Evolutionary conservation across 2,888 invertebrate species (phyloP), one percentile per base, ranked within the genome.

Genomic region (Acleris laterana): DNA sequence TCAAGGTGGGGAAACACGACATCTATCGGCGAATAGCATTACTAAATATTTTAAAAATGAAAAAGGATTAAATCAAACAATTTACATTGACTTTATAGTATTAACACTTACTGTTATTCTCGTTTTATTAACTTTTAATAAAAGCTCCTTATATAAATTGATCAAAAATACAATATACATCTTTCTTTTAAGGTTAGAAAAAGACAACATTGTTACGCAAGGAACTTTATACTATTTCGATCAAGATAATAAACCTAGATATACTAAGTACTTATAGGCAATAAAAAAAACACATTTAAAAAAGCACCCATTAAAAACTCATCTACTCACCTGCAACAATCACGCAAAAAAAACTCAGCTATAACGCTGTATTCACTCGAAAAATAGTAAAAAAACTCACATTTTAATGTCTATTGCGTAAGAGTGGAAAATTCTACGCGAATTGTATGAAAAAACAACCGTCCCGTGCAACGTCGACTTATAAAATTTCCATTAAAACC

Each of bases 401-500:
- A 7, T 49, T 67, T 70, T 57, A 56, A 7, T 61, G 69, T 70
- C 48, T 69, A 77, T 87, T 88, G 76, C 74, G 74, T 78, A 89
- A 88, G 69, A 79, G 72, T 83, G 88, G 86, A 89, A 90, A 87
- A 79, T 77, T 84, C 83, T 83, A 83, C 84, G 84, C 84, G 42
- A 65, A 22, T 69, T 65, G 69, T 69, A 66, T 75, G 78, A 86
- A 90, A 90, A 88, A 88, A 79, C 92, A 87, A 83, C 91, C 92
- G 84, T 81, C 81, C 81, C 71, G 81, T 78, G 69, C 85, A 71
- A 75, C 76, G 82, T 76, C 87, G 68, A 80, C 84, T 86, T 89
- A 88, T 92, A 93, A 93, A 92, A 92, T 90, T 93, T 92, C 93
- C 92, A 84, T 88, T 92, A 90, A 93, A 93, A 92, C 84, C 83